Percentiles rank a stretch among this genome's conserved stretches.
Conservation (phyloP, 2,113 vertebrate genomes). For the Emydura subglobosa region DNA sequence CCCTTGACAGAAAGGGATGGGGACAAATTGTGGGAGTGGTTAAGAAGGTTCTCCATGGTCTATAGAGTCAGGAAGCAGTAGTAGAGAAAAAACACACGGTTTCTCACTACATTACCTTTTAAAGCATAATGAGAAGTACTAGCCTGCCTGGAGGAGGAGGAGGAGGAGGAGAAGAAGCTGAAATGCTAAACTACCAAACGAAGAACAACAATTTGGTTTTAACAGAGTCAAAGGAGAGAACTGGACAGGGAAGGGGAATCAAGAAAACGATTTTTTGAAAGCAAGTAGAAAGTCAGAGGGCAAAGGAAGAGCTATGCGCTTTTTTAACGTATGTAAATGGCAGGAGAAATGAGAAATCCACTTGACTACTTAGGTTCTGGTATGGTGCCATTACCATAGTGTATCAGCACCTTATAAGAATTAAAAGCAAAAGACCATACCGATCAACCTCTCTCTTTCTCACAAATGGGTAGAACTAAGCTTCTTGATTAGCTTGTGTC, state of each 20-base stretch:
- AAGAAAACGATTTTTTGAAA: neutral
- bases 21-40: neutral
- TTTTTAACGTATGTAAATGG: neutral
- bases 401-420: neutral
- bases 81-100: neutral
- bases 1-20: neutral
- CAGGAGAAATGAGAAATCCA: neutral
- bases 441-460: neutral
- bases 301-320: neutral
- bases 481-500: neutral
- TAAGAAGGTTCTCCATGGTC: neutral
- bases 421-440: neutral
- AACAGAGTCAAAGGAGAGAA: neutral
- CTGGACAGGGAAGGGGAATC: neutral
- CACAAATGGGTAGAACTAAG: neutral
- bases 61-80: neutral
- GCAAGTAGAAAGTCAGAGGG: neutral
- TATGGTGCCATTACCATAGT: neutral
- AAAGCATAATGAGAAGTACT: neutral
- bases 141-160: neutral
- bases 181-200: neutral
- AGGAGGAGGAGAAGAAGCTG: neutral
- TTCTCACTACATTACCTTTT: neutral
- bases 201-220: neutral
- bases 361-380: neutral